A percentile compares a stretch with the other conserved stretches of the same genome.
phyloP scores from a whole-genome alignment of 1,140 invertebrate genomes.

The Aphelenchoides besseyi region DNA sequence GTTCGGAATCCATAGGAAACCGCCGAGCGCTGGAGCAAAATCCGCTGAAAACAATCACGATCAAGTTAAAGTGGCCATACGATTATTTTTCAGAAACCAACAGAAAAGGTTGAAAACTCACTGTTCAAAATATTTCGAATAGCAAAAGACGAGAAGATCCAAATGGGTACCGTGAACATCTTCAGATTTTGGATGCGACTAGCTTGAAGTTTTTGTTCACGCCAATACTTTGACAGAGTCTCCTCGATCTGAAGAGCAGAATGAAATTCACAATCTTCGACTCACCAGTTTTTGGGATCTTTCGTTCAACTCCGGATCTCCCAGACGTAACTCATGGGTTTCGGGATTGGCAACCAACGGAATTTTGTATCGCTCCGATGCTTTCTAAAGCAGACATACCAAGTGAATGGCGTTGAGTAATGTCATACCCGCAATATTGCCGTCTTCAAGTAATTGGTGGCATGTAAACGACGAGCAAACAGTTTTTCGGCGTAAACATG shows the following conservation, averaged over 20 bases:
- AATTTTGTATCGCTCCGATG: conserved; percentile 33
- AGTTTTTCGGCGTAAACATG: conserved; percentile 55
- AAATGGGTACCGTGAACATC: conserved; percentile 49
- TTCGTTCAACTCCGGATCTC: conserved; percentile 28
- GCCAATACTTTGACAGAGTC: conserved; percentile 29
- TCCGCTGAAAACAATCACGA: conserved; percentile 42
- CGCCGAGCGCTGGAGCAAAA: conserved; percentile 44
- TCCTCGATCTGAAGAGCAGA: conserved; percentile 36
- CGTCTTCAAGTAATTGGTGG: conserved; percentile 44
- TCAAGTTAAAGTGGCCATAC: too few species aligned
- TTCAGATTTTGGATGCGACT: conserved; percentile 51
- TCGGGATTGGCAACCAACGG: conserved; percentile 37
- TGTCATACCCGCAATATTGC: conserved; percentile 41
- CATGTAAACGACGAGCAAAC: conserved; percentile 46
- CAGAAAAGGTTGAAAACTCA: conserved; percentile 22
- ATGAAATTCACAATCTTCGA: too few species aligned
- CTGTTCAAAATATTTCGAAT: conserved; percentile 48
- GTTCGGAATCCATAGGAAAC: conserved; percentile 45
- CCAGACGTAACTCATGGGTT: conserved; percentile 31
- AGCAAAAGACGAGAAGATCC: conserved; percentile 56
- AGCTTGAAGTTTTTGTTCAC: conserved; percentile 39
- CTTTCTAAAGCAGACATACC: conserved; percentile 40
- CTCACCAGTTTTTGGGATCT: conserved; percentile 35
- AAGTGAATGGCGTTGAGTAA: background rate
- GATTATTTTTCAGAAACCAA: too few species aligned